phyloP scores from a whole-genome alignment of 2,888 invertebrate species.

The Entomobrya multifasciata region DNA sequence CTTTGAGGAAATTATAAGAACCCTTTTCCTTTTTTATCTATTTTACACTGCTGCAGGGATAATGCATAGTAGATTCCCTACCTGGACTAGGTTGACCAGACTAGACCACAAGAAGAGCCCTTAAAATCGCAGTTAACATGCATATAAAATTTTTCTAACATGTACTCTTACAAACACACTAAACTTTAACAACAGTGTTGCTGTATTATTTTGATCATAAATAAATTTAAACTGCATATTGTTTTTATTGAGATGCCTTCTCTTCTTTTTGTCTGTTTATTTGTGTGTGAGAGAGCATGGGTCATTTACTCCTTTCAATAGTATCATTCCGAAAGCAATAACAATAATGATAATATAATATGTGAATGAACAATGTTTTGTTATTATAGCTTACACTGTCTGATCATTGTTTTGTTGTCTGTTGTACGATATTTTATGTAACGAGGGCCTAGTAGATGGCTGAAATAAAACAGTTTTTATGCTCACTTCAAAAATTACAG shows the following conservation, averaged over 20 bases:
- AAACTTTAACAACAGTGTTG: conserved; percentile 19
- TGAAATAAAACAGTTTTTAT: conserved; percentile 32
- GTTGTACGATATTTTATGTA: not conserved
- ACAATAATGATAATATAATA: conserved; percentile 57
- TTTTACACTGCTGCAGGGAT: not conserved
- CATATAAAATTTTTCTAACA: conserved; percentile 6
- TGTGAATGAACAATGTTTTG: conserved; percentile 19
- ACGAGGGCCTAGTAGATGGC: conserved; percentile 1
- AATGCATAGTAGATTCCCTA: not conserved
- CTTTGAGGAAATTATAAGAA: not conserved
- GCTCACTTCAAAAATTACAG: not conserved
- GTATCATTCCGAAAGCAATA: conserved; percentile 60
- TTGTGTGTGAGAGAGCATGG: not conserved
- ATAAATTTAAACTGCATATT: conserved; percentile 53
- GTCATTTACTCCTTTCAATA: conserved; percentile 62
- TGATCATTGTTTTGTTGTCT: not conserved
- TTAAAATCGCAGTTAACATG: conserved; percentile 5
- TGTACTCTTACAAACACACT: not conserved
- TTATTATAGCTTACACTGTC: not conserved
- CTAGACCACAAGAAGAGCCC: not conserved
- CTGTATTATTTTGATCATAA: conserved; percentile 30
- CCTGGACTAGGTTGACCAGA: conserved; percentile 8
- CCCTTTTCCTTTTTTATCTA: not conserved
- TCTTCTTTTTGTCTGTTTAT: not conserved
- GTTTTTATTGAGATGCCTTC: conserved; percentile 28